Base-by-base conservation (phyloP, 2,113 vertebrate species). In the Diadophis punctatus region DNA sequence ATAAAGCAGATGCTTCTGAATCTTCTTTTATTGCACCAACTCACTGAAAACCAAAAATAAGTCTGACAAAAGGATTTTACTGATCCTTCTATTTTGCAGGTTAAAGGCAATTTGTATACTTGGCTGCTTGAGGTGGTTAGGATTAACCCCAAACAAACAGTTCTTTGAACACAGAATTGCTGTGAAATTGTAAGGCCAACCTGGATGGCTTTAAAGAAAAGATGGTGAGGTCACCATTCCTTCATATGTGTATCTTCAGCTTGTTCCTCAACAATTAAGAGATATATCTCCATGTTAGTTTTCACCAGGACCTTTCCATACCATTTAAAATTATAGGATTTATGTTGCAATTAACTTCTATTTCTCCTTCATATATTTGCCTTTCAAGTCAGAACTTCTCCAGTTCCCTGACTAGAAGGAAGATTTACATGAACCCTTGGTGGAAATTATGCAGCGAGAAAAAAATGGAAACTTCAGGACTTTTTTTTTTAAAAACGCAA, bases 11-110 rank as follows among this genome's bases (percentile, higher is more conserved):
- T 0, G 74, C 2, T 16, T 86, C 23, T 93, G 91, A 27, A 8
- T 92, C 7, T 49, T 94, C 86, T 88, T 94, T 92, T n/a, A 6
- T 43, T 92, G 58, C 63, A 92, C 86, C 0, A 2, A 22, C 14
- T 93, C 87, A 1, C 53, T 48, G 5, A 23, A 25, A 9, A 34
- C n/a, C 5, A 16, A 87, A 51, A 27, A 16, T 27, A 48, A 52
- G 27, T 20, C 86, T n/a, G 43, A 58, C 39, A 63, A 48, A 48
- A 90, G 39, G 51, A 63, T 10, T 2, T 85, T 3, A 48, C 27
- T 0, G 1, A 48, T 48, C 0, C 16, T 0, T 52, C 10, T 0
- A 58, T 0, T 0, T 34, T 0, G 16, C 25, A 30, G 20, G 92
- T 90, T 84, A 60, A 9, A 91, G 22, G 48, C 52, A 74, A 52